phyloP scores from a whole-genome alignment of 2,888 invertebrate genomes.

The Ophion obscuratus region DNA sequence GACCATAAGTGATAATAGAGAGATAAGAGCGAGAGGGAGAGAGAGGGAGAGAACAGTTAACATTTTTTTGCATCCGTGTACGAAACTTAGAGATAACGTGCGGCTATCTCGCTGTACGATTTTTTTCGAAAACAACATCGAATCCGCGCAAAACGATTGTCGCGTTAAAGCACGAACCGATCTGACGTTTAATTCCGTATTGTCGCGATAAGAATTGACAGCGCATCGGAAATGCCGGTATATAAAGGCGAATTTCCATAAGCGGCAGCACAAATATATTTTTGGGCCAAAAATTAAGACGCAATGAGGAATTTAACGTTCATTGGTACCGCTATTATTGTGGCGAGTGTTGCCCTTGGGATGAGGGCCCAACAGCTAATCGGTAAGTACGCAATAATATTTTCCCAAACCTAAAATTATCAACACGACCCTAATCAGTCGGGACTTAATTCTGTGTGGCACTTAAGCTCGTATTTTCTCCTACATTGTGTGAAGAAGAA shows the following conservation, averaged over 20 bases:
- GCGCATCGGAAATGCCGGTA: neutral
- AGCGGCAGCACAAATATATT: neutral
- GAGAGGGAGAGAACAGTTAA: too few species aligned
- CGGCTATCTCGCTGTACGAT: neutral
- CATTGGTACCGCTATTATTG: neutral
- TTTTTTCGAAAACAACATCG: neutral
- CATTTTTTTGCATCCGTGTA: neutral
- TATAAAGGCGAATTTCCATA: neutral
- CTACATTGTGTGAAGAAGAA: too few species aligned
- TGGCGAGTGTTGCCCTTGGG: neutral
- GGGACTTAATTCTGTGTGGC: too few species aligned
- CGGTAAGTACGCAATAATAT: neutral
- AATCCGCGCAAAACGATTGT: neutral
- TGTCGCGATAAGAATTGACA: neutral
- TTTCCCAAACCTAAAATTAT: neutral
- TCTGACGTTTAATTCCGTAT: neutral
- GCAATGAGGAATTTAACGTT: neutral
- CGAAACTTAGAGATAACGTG: neutral
- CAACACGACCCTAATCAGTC: neutral
- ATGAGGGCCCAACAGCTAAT: neutral
- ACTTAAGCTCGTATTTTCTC: too few species aligned
- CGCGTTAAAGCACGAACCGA: slow-evolving; percentile 17
- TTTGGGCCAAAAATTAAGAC: neutral
- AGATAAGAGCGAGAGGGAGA: too few species aligned
- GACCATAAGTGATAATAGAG: too few species aligned